Base-by-base conservation (phyloP, 1,140 invertebrate genomes). In the Brachionus angularis region DNA sequence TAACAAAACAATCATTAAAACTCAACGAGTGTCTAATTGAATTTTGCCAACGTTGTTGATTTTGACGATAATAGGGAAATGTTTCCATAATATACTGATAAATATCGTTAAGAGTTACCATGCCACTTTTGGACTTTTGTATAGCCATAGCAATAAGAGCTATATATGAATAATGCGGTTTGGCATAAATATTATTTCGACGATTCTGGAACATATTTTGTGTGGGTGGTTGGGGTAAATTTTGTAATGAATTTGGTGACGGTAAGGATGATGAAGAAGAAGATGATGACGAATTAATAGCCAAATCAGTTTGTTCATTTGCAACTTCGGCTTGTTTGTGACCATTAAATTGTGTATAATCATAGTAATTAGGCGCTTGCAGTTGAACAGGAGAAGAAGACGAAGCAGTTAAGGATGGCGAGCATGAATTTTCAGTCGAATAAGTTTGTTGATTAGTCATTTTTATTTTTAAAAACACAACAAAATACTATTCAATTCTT, bases 21-120 rank as follows among this genome's bases (percentile, higher is more conserved):
- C 91, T 93, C 12, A 86, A 77, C 53, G 84, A 86, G 78, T 96
- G 94, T 50, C 95, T 85, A 73, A 99, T 98, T 0, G 93, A 97
- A 82, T 99, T 98, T 81, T 99, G 96, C 96, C 96, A 98, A 74
- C 94, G 87, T 76, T 88, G 87, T 76, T 96, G 92, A 79, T 99
- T 98, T 80, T 98, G 93, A 73, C 95, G 83, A 81, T 99, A 99
- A 50, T 71, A 72, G 36, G 49, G 93, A 78, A 96, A 99, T 75
- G 96, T 83, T 79, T 97, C 93, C 95, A 98, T 98, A 78, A 99
- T 98, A 83, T 98, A 99, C 82, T 97, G 93, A 80, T 99, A 99
- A 76, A 99, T 98, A 83, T 99, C 96, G 49, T 89, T 93, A 1
- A 98, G 85, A 0, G 96, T 98, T 72, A 97, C 87, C 93, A 97